These are phyloP conservation scores for Drosophila mayri DNA, from an alignment of 1,140 invertebrate species.

Conservation along the genomic window DNA sequence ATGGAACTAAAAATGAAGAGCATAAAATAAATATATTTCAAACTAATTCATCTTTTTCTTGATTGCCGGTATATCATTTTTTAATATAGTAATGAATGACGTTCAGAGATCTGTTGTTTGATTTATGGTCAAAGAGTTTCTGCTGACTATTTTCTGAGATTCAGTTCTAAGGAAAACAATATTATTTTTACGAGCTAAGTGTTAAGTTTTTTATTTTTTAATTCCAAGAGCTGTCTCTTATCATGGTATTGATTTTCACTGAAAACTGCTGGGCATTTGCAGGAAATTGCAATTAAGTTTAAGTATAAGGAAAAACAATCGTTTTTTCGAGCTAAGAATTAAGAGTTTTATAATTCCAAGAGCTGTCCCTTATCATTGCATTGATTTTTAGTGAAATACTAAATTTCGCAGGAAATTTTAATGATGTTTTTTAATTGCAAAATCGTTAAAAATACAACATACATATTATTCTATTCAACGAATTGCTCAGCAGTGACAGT, in stretches of 20 bases:
- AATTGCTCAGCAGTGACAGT: neutral
- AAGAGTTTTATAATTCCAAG: too few relatives aligned
- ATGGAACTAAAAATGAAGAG: neutral
- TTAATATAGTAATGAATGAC: neutral
- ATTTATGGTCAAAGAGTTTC: neutral
- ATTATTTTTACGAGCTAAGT: too few relatives aligned
- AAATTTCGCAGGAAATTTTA: too few relatives aligned
- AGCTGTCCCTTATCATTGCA: too few relatives aligned
- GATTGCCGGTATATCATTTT: neutral
- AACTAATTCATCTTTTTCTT: conserved; percentile 10
- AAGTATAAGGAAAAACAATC: too few relatives aligned
- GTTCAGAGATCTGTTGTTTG: neutral
- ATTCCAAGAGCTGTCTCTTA: neutral
- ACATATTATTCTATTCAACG: neutral
- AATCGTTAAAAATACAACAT: neutral
- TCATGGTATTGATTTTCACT: neutral
- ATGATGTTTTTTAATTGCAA: neutral
- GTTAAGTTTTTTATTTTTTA: neutral
- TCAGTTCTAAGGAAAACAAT: neutral
- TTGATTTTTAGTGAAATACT: too few relatives aligned
- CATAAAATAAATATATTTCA: neutral
- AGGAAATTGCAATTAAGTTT: too few relatives aligned
- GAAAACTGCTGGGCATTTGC: neutral
- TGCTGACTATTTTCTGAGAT: neutral
- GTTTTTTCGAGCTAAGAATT: too few relatives aligned